Base-by-base conservation (phyloP, 2,888 invertebrate species). In the Encarsia formosa region DNA sequence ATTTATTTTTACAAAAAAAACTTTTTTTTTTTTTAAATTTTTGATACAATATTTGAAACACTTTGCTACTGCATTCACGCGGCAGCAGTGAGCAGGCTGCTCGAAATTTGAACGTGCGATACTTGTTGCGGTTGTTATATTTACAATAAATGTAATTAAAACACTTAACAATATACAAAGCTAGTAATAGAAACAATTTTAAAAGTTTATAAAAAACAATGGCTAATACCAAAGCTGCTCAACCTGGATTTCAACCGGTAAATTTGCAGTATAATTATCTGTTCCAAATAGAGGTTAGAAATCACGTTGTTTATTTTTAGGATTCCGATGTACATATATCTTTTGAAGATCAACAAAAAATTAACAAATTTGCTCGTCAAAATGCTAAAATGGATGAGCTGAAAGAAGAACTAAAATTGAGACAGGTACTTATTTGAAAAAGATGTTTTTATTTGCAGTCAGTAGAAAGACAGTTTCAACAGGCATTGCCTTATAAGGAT, bases 271-370 rank as follows among this genome's bases (percentile, higher is more conserved):
- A 16, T 8, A 43, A 45, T 32, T 19, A 38, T 51, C 13, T 26
- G 40, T 23, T 23, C 37, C 46, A 56, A 42, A 54, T 49, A 18
- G 32, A 56, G 52, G 51, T 52, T 49, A 46, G 43, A 57, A 46
- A 51, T 9, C 23, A 35, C 16, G 18, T 35, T 51, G 55, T 70
- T 41, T 35, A 58, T 45, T 66, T 74, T 58, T 65, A 87, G 86
- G 91, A 93, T 68, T 86, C 86, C 42, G 95, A 95, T 78, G 90
- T 94, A 54, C 90, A 95, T 73, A 95, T 98, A 63, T 91, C 93
- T 0, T 91, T 83, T 68, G 96, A 95, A 74, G 98, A 99, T 77
- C 98, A 99, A 76, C 91, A 92, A 69, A 93, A 92, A 77, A 98
- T 99, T 59, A 99, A 99, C 75, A 87, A 86, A 72, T 98, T 98